These are phyloP conservation scores for Drosophila phalerata DNA, from an alignment of 2,888 invertebrate genomes.

Conservation along the genomic window DNA sequence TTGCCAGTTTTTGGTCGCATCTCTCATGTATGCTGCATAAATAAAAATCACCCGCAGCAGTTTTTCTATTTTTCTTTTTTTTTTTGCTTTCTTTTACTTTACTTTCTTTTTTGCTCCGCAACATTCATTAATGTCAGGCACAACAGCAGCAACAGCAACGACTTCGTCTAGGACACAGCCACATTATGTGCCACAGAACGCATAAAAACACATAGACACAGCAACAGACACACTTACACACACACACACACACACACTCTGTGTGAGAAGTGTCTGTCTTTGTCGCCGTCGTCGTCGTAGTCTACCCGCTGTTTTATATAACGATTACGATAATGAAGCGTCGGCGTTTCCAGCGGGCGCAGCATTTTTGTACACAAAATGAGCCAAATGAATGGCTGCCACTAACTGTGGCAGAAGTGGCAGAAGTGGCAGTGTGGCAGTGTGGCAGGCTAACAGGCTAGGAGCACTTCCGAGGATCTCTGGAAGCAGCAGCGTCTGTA, in stretches of 20 bases:
- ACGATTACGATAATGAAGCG: constrained; percentile 81
- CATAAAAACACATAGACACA: constrained; percentile 64
- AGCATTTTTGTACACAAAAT: constrained; percentile 80
- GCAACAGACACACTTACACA: constrained; percentile 37
- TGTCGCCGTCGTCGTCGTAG: constrained; percentile 49
- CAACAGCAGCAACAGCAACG: constrained; percentile 49
- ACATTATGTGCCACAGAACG: constrained; percentile 78
- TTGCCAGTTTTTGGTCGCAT: constrained; percentile 29
- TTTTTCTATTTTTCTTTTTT: constrained; percentile 12
- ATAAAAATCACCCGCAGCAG: constrained; percentile 77
- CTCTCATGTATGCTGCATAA: constrained; percentile 47
- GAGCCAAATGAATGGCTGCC: constrained; percentile 74
- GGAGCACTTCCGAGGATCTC: not conserved
- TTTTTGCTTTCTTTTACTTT: not conserved
- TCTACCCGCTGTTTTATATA: constrained; percentile 81
- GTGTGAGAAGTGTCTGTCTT: constrained; percentile 53
- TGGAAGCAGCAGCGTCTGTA: constrained; percentile 66
- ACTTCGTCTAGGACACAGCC: constrained; percentile 67
- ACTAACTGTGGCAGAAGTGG: constrained; percentile 30
- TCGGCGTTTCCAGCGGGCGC: constrained; percentile 73
- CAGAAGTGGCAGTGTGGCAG: constrained; percentile 7
- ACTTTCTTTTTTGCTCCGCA: constrained; percentile 23
- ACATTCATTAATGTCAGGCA: constrained; percentile 78
- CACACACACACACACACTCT: constrained; percentile 9
- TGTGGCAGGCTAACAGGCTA: not conserved